Base-by-base conservation (phyloP, 2,797 vertebrate genomes). In the Spinus olivaceus region DNA sequence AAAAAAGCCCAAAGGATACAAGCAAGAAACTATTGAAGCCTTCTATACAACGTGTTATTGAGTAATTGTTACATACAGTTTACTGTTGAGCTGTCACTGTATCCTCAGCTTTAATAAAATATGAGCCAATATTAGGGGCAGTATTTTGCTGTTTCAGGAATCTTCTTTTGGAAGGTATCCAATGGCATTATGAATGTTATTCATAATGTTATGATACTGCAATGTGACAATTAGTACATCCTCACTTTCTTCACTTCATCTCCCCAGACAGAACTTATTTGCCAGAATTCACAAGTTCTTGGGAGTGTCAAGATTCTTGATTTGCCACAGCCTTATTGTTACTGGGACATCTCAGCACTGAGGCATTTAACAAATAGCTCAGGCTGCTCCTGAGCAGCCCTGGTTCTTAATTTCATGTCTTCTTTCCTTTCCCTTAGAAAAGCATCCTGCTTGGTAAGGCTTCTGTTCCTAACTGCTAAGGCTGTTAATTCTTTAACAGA, bases 261-360 rank as follows among this genome's bases (percentile, higher is more conserved):
- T 95, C 77, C 67, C 90, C 83, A 94, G 87, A 72, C 39, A 44
- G 69, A 88, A 72, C 73, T 92, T 83, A 61, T 64, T 95, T 85
- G 81, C 77, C 84, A 95, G 88, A 96, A 91, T 94, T 88, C 89
- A 79, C 86, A 94, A 95, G 72, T 94, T 84, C 71, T 95, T 82
- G 79, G 57, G 72, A 66, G 61, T n/a, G 23, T 94, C 79, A 64
- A 57, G 85, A 85, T 88, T 90, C 77, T 88, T 81, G 66, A 69
- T 93, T 92, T 92, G 80, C 94, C 53, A 81, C 67, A 81, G 74
- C 67, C 72, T 73, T 76, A 54, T 39, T 90, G 73, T 94, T 95
- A 53, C 60, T 23, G 44, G 92, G 61, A 73, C 42, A 71, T 61
- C 51, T 47, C 72, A 59, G 72, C 57, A 54, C 73, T 0, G 3